Evolutionary conservation across 2,797 vertebrate species (phyloP).

Genomic region (Dallia pectoralis): DNA sequence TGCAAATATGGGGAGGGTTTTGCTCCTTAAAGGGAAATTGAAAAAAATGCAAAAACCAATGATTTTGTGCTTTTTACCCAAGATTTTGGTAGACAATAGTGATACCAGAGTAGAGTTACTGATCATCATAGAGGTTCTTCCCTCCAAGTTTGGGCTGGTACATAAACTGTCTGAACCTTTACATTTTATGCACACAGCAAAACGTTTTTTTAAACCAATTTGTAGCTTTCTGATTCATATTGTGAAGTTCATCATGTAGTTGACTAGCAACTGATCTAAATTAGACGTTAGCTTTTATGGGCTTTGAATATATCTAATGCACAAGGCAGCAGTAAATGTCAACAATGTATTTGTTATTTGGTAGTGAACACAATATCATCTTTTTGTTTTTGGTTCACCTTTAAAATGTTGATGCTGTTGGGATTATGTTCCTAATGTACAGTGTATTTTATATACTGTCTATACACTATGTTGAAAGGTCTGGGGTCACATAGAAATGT

Average conservation of each 20-base stretch:
- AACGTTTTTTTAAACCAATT: slow-evolving; percentile 23
- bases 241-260: neutral
- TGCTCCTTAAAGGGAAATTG: slow-evolving; percentile 72
- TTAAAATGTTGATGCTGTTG: slow-evolving; percentile 45
- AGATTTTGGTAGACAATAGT: slow-evolving; percentile 9
- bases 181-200: slow-evolving; percentile 23
- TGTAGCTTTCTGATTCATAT: slow-evolving; percentile 1
- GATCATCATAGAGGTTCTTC: slow-evolving; percentile 30
- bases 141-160: neutral
- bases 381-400: slow-evolving; percentile 64
- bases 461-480: too few relatives aligned
- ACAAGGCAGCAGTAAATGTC: neutral
- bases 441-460: slow-evolving; percentile 49
- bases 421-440: slow-evolving; percentile 53
- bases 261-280: neutral
- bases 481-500: too few relatives aligned
- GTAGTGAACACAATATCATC: slow-evolving; percentile 15
- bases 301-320: neutral
- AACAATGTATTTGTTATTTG: neutral
- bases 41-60: slow-evolving; percentile 49
- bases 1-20: slow-evolving; percentile 76
- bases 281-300: neutral
- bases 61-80: slow-evolving; percentile 25
- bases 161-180: slow-evolving; percentile 15
- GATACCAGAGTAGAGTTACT: neutral